A percentile compares a stretch with the other conserved stretches of the same genome.
Conservation (phyloP, 2,888 invertebrate genomes). For the Lysandra bellargus region DNA sequence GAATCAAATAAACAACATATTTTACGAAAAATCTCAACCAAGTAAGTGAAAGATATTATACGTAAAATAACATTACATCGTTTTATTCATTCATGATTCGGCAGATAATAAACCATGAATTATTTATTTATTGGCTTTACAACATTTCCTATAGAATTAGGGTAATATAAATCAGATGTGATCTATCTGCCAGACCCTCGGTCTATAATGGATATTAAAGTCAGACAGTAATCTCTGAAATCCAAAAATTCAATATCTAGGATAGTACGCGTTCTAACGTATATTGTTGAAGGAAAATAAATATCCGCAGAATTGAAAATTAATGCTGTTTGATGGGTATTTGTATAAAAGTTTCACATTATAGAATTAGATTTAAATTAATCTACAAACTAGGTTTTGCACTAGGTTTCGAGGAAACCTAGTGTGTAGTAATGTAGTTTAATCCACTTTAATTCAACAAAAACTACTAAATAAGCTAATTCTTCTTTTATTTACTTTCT, state of each 20-base stretch:
- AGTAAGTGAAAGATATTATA: background rate
- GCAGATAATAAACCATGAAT: constrained; percentile 15
- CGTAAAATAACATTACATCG: background rate
- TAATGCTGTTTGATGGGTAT: background rate
- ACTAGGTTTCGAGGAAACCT: no score
- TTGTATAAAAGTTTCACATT: no score
- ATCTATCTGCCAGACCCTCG: background rate
- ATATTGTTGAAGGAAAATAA: constrained; percentile 15
- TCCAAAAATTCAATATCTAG: constrained; percentile 26
- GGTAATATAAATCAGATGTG: constrained; percentile 5
- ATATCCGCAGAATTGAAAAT: background rate
- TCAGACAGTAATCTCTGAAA: constrained; percentile 15
- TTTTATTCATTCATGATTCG: background rate
- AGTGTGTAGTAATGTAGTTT: no score
- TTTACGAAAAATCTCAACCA: background rate
- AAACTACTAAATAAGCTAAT: no score
- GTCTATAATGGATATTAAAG: constrained; percentile 14
- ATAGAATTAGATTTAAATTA: no score
- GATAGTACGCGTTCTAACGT: background rate
- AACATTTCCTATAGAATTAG: background rate
- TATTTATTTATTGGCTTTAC: constrained; percentile 19
- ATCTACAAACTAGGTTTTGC: no score
- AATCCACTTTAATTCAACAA: no score
- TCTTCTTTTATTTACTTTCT: no score
- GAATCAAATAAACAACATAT: background rate